A percentile compares a stretch with the other conserved stretches of the same genome.
Evolutionary conservation across 2,888 invertebrate genomes (phyloP).

Genomic region (Bugula neritina): DNA sequence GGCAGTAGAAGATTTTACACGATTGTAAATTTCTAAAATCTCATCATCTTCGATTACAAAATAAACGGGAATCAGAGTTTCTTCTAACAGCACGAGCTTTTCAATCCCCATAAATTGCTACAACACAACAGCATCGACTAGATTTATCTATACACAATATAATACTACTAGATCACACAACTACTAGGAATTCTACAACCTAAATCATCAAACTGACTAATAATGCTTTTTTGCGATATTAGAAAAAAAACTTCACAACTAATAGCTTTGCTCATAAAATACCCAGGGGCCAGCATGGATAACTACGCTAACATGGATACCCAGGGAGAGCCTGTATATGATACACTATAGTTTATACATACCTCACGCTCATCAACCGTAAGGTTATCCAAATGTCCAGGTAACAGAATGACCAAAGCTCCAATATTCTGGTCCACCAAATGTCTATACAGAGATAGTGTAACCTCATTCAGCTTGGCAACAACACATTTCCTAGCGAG

Average conservation of each 20-base stretch:
- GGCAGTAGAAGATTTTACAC: slow-evolving; percentile 66
- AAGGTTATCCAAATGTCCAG: slow-evolving; percentile 64
- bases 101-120: slow-evolving; percentile 60
- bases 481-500: slow-evolving; percentile 85
- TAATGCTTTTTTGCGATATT: no score
- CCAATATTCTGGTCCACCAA: slow-evolving; percentile 62
- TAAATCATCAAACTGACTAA: no score
- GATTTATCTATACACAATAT: no score
- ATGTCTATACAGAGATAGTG: slow-evolving; percentile 62
- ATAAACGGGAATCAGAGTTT: slow-evolving; percentile 78
- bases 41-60: slow-evolving; percentile 72
- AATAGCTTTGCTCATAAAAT: no score
- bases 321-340: no score
- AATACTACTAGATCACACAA: no score
- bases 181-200: no score
- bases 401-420: slow-evolving; percentile 76
- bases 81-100: slow-evolving; percentile 72
- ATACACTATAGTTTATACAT: no score
- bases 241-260: no score
- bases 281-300: no score
- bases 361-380: slow-evolving; percentile 57
- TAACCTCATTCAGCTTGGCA: slow-evolving; percentile 71
- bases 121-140: slow-evolving; percentile 26
- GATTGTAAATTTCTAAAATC: slow-evolving; percentile 68
- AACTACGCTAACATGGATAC: no score